Evolutionary conservation across 1,140 invertebrate genomes (phyloP), one percentile per base, ranked within the genome.

Genomic region (Leucophenga varia): DNA sequence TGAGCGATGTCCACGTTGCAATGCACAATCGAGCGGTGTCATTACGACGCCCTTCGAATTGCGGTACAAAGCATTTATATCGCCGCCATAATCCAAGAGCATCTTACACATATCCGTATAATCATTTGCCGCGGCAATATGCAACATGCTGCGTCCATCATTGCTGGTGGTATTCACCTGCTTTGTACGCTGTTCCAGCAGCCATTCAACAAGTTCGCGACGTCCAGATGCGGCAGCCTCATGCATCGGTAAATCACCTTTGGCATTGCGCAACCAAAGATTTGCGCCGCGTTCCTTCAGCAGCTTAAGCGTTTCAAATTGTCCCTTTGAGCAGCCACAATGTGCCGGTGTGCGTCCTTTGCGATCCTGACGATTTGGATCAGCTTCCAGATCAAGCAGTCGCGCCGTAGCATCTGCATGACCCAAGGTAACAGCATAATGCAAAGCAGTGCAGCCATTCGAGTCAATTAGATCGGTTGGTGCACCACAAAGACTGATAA

Each of bases 381-480:
- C 86, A 3, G 94, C 91, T 3, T 91, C 93, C 39, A 92, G 84
- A 51, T 90, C 86, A 2, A 98, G 78, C 19, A 99, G 78, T 0
- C 93, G 78, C n/a, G 89, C 85, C 0, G 93, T 95, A 31, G 92
- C 91, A 69, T 98, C 93, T 0, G 92, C 90, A 71, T 98, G 95
- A 0, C 95, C 95, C 38, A 97, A 78, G 0, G 95, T 97, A 1
- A 95, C 92, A 2, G 95, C 90, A 74, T 98, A 99, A 75, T 98
- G 97, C 2, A 99, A 75, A 0, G 96, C 89, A 1, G 95, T 95
- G 70, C 95, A 98, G 1, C 93, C 93, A 64, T 95, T 94, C 10
- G 85, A 86, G 72, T 98, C 95, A 1, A 84, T 83, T 4, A 87
- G 81, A 71, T 97, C 91, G 0, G 93, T 87, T 10, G 90, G 84